Evolutionary conservation across 2,888 invertebrate genomes (phyloP).

Genomic region (Willowsia nigromaculata): DNA sequence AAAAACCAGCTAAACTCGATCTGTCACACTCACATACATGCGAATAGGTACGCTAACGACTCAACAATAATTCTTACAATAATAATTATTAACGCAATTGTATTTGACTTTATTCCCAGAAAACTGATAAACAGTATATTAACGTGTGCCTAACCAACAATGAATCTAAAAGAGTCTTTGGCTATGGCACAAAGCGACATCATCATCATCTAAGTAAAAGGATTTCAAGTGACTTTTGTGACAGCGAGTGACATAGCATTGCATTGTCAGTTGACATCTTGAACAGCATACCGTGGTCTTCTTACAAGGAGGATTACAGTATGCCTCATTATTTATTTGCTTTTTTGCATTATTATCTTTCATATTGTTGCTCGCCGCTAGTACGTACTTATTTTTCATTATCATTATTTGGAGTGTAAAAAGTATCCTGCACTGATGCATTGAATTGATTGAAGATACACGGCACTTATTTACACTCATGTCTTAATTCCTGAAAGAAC

Average conservation of each 20-base stretch:
- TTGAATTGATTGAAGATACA: neutral
- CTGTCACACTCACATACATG: constrained; percentile 28
- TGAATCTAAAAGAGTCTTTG: constrained; percentile 21
- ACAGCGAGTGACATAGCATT: constrained; percentile 34
- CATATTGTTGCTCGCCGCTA: neutral
- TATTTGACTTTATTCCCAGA: constrained; percentile 6
- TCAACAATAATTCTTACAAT: neutral
- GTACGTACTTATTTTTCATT: neutral
- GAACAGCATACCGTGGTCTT: constrained; percentile 36
- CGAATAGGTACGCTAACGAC: neutral
- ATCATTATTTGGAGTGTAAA: constrained; percentile 31
- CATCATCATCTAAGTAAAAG: constrained; percentile 16
- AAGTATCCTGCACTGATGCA: neutral
- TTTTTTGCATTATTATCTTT: constrained; percentile 14
- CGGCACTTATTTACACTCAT: neutral
- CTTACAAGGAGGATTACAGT: constrained; percentile 36
- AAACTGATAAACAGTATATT: constrained; percentile 11
- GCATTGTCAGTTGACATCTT: constrained; percentile 51
- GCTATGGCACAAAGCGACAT: constrained; percentile 48
- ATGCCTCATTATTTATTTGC: constrained; percentile 47
- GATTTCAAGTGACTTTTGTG: constrained; percentile 44
- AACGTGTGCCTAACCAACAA: constrained; percentile 17
- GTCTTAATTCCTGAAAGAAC: neutral
- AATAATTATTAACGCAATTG: neutral
- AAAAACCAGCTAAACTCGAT: constrained; percentile 70